Base-by-base conservation (phyloP, 2,888 invertebrate genomes). In the Octodonta nipae region DNA sequence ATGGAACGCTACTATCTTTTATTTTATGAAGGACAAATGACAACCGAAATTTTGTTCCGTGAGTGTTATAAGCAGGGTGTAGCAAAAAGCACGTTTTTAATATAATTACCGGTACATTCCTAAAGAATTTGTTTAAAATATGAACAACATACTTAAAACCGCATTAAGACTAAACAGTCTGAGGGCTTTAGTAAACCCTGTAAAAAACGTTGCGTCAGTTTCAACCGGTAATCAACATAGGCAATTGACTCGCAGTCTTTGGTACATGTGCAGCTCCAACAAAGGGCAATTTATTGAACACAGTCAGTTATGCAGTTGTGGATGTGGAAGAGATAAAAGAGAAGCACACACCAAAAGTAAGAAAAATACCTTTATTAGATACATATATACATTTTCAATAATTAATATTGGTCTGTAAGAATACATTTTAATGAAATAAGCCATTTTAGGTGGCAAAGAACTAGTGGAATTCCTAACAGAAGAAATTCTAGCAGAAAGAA, bases 401-500 rank as follows among this genome's bases (percentile, higher is more conserved):
- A 26, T 27, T 15, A 20, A 25, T 2, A n/a, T 22, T 4, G 22
- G 10, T 3, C 22, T 22, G 2, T 22, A 22, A n/a, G n/a, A 10
- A 11, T 22, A 22, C 3, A 22, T 10, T 11, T 26, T 30, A 10
- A 8, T 13, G 2, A n/a, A 16, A 5, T 36, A 13, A 32, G 26
- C n/a, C 15, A 10, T 46, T 48, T 13, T 41, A 88, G 87, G 82
- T 49, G 88, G 88, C 57, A 71, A 78, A 43, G 88, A 89, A 54
- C 66, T 96, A 30, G 80, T 86, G 0, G 86, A 88, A 55, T 95
- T 93, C 56, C 65, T 96, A 14, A 79, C 83, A 2, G 89, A 95
- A 52, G 95, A 96, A 66, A 93, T 96, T 41, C 70, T 83, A 14
- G 83, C 87, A 0, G 95, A 95, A 58, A 79, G 83, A 46, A 85